phyloP scores from a whole-genome alignment of 2,113 vertebrate genomes.

The Apodemus speciosus region DNA sequence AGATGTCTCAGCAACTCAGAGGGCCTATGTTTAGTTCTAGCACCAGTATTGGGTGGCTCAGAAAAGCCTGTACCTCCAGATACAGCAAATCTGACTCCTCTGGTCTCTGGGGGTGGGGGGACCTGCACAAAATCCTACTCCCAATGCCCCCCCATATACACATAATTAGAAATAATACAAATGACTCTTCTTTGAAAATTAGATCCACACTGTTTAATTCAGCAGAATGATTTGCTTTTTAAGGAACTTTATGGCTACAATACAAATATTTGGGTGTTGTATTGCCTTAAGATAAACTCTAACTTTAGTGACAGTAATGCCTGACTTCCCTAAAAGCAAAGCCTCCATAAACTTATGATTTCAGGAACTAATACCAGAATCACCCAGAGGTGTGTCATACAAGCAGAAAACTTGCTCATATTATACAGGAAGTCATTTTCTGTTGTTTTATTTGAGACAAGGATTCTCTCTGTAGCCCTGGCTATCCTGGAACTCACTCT shows the following conservation, averaged over 20 bases:
- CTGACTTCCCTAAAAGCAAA: slow-evolving; percentile 44
- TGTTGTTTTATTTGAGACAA: neutral
- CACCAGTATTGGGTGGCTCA: neutral
- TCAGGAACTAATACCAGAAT: slow-evolving; percentile 60
- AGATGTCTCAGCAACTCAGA: neutral
- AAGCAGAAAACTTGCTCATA: slow-evolving; percentile 48
- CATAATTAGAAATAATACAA: neutral
- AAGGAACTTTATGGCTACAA: slow-evolving; percentile 1
- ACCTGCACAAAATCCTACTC: neutral
- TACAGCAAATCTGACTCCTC: neutral
- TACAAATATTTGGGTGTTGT: neutral
- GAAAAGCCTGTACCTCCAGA: neutral
- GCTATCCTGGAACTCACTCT: neutral
- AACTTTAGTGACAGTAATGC: slow-evolving; percentile 39
- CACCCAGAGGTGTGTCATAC: neutral
- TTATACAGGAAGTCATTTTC: slow-evolving; percentile 35
- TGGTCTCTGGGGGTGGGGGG: too few species aligned
- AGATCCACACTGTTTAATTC: neutral
- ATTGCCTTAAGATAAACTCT: neutral
- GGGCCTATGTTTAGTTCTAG: neutral
- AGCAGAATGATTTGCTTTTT: slow-evolving; percentile 20
- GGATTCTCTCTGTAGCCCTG: neutral
- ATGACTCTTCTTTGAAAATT: neutral
- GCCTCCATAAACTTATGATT: slow-evolving; percentile 31
- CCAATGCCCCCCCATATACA: neutral